Evolutionary conservation across 2,113 vertebrate species (phyloP).

Genomic region (Malurus cyaneus): DNA sequence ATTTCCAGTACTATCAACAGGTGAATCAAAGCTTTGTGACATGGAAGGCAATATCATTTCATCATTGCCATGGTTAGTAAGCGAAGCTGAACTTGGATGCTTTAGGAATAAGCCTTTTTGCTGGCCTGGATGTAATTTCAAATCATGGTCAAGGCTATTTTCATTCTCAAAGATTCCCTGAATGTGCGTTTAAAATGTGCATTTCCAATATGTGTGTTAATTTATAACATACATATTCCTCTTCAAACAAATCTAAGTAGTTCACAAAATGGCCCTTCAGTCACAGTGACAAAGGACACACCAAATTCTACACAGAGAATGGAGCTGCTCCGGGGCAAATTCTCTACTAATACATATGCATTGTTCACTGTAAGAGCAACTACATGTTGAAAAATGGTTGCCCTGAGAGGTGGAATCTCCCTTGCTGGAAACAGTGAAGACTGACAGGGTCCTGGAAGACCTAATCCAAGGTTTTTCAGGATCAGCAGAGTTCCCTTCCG

Average conservation of each 20-base stretch:
- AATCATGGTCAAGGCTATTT: not conserved
- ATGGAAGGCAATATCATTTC: not conserved
- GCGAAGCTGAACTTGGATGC: not conserved
- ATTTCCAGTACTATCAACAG: not conserved
- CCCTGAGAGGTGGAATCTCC: not conserved
- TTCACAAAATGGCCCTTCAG: not conserved
- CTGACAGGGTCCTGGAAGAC: not conserved
- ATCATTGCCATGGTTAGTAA: not conserved
- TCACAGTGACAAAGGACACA: not conserved
- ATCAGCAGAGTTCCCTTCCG: not conserved
- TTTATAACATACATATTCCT: not conserved
- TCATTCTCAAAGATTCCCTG: not conserved
- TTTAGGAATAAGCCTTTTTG: not conserved
- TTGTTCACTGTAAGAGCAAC: not conserved
- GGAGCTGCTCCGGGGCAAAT: not conserved
- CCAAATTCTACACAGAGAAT: not conserved
- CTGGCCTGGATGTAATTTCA: not conserved
- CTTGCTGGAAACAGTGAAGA: not conserved
- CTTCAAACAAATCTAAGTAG: not conserved
- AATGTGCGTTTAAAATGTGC: not conserved
- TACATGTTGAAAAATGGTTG: not conserved
- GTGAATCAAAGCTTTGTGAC: constrained; percentile 15
- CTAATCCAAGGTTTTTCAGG: not conserved
- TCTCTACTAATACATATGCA: not conserved
- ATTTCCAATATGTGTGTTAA: not conserved